Percentiles rank a stretch among this genome's conserved stretches.
Evolutionary conservation across 2,113 vertebrate species (phyloP).

Genomic region (Stegastes partitus): DNA sequence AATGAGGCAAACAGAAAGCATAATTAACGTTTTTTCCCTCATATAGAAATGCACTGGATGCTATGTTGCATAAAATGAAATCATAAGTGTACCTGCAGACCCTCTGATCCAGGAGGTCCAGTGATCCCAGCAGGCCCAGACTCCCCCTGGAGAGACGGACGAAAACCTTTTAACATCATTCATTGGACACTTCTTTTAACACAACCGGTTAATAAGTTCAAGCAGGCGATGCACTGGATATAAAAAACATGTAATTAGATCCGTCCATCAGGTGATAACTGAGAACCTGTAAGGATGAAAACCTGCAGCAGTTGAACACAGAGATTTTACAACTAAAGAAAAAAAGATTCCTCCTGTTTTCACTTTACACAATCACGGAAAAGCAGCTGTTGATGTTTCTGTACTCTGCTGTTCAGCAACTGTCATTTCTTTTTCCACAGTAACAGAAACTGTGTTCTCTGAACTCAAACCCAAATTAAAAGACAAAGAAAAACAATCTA

Average conservation of each 20-base stretch:
- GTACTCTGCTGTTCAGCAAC: background rate
- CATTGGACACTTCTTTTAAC: background rate
- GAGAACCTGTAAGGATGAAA: background rate
- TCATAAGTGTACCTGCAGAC: conserved; percentile 70
- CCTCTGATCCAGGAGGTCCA: conserved; percentile 71
- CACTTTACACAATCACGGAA: no score
- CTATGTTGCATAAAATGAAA: background rate
- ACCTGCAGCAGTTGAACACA: background rate
- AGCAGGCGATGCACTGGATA: background rate
- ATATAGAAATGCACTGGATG: background rate
- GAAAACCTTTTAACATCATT: background rate
- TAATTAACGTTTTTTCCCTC: background rate
- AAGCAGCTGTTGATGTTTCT: no score
- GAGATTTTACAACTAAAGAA: background rate
- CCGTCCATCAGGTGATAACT: conserved; percentile 10
- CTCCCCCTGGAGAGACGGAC: conserved; percentile 68
- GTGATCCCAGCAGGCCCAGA: conserved; percentile 53
- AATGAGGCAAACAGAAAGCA: background rate
- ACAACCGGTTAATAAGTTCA: conserved; percentile 3
- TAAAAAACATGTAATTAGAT: background rate
- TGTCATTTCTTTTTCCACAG: background rate
- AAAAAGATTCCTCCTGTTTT: background rate
- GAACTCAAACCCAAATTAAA: background rate
- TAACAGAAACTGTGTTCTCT: background rate
- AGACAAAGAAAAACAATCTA: no score